These are phyloP conservation scores for Equus przewalskii DNA, from an alignment of 2,113 vertebrate species.

Conservation along the genomic window DNA sequence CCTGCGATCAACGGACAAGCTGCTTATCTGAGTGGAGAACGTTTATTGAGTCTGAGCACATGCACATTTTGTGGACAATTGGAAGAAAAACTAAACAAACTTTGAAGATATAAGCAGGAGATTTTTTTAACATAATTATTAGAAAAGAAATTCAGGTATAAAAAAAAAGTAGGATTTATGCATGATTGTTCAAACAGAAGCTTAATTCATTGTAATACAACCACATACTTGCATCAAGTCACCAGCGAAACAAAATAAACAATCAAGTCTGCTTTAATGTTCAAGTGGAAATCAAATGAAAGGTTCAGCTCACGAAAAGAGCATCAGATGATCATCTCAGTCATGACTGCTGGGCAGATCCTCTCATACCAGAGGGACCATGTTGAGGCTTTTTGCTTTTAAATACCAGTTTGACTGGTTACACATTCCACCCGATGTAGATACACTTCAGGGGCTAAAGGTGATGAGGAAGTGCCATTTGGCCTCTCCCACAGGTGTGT, in stretches of 20 bases:
- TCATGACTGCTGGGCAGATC: slow-evolving; percentile 50
- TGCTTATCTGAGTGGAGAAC: not conserved
- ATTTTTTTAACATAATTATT: not conserved
- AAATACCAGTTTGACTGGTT: slow-evolving; percentile 72
- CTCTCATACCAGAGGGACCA: slow-evolving; percentile 6
- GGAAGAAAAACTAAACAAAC: not conserved
- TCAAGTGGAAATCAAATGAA: slow-evolving; percentile 30
- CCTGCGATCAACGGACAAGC: not conserved
- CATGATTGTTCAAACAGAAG: slow-evolving; percentile 29
- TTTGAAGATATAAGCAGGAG: not conserved
- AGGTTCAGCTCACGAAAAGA: slow-evolving; percentile 31
- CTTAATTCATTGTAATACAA: not conserved
- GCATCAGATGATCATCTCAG: slow-evolving; percentile 26
- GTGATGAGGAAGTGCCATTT: slow-evolving; percentile 67
- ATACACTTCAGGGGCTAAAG: slow-evolving; percentile 58
- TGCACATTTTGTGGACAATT: not conserved
- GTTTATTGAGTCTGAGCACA: not conserved
- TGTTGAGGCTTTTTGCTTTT: not conserved
- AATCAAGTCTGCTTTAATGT: not conserved
- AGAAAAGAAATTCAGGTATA: slow-evolving; percentile 11
- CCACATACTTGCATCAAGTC: not conserved
- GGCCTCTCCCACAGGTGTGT: slow-evolving; percentile 57
- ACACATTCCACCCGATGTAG: not conserved
- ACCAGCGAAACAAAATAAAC: slow-evolving; percentile 23
- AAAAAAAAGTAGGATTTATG: not conserved